Percentiles rank a stretch among this genome's conserved stretches.
Evolutionary conservation across 1,140 invertebrate genomes (phyloP).

Genomic region (Drosophila eugracilis): DNA sequence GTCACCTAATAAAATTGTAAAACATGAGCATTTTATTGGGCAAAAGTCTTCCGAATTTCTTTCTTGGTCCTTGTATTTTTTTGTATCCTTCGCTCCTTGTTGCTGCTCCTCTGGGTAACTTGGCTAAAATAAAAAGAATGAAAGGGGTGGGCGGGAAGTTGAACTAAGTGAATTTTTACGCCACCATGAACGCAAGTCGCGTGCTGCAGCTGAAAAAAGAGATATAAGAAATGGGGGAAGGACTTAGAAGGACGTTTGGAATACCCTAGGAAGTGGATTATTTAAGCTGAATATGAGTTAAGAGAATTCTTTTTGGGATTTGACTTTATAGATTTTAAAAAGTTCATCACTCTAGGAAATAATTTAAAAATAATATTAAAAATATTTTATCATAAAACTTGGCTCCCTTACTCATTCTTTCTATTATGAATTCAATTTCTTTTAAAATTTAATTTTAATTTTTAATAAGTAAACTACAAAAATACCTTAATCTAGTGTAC

Average conservation of each 20-base stretch:
- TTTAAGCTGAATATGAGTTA: too few relatives aligned
- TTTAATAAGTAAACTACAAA: too few relatives aligned
- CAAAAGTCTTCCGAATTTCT: constrained; percentile 30
- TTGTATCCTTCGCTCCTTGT: constrained; percentile 43
- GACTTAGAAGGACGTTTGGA: background rate
- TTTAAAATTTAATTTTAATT: too few relatives aligned
- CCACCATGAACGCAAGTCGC: constrained; percentile 67
- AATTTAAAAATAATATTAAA: too few relatives aligned
- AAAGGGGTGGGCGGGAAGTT: constrained; percentile 19
- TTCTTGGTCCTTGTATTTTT: constrained; percentile 12
- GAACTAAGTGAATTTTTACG: constrained; percentile 78
- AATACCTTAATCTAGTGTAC: too few relatives aligned
- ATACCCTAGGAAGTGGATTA: too few relatives aligned
- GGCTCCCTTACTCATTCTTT: too few relatives aligned
- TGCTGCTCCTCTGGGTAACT: constrained; percentile 14
- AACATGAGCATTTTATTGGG: constrained; percentile 73
- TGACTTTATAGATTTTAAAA: too few relatives aligned
- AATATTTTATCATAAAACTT: too few relatives aligned
- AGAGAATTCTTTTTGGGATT: too few relatives aligned
- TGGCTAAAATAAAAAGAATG: constrained; percentile 11
- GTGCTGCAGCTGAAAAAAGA: constrained; percentile 40
- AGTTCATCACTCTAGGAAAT: too few relatives aligned
- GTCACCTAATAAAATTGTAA: constrained; percentile 82
- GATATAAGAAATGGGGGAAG: background rate
- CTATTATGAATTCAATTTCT: too few relatives aligned